Conservation (phyloP, 92 coral and sea anemone genomes). For the Porites lobata region DNA sequence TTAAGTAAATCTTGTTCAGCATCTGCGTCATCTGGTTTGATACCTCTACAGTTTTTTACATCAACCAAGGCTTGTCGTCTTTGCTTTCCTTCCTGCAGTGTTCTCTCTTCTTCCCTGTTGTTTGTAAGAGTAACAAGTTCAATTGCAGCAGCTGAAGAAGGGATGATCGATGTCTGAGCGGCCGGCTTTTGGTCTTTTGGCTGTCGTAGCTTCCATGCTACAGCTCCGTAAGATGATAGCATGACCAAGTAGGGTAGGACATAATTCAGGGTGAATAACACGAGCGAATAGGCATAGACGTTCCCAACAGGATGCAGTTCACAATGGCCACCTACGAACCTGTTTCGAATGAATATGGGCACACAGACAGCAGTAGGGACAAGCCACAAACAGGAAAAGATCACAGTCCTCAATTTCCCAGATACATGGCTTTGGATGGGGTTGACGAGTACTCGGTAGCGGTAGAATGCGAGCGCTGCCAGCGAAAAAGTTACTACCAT, state of each 20-base stretch:
- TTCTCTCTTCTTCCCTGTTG: neutral
- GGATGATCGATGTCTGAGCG: neutral
- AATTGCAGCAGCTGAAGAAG: constrained; percentile 1
- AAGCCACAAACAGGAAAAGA: constrained; percentile 55
- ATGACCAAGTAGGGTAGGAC: constrained; percentile 60
- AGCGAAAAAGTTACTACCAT: constrained; percentile 60
- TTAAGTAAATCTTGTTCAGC: constrained; percentile 63
- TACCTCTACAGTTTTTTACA: neutral
- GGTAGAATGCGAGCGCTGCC: constrained; percentile 64
- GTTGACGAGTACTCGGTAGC: constrained; percentile 35
- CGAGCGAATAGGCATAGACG: constrained; percentile 16
- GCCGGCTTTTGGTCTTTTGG: neutral
- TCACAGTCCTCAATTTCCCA: neutral
- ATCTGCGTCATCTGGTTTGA: constrained; percentile 18
- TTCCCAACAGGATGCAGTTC: neutral
- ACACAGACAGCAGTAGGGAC: constrained; percentile 28
- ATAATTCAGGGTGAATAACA: constrained; percentile 47
- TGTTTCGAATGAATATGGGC: constrained; percentile 56
- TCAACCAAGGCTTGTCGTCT: neutral
- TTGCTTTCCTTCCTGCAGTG: neutral
- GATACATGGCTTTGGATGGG: constrained; percentile 23
- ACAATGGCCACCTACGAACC: constrained; percentile 6
- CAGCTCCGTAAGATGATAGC: constrained; percentile 65
- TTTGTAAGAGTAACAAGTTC: neutral
- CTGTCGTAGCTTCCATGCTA: constrained; percentile 33